phyloP scores from a whole-genome alignment of 2,888 invertebrate species.

The Rutpela maculata region DNA sequence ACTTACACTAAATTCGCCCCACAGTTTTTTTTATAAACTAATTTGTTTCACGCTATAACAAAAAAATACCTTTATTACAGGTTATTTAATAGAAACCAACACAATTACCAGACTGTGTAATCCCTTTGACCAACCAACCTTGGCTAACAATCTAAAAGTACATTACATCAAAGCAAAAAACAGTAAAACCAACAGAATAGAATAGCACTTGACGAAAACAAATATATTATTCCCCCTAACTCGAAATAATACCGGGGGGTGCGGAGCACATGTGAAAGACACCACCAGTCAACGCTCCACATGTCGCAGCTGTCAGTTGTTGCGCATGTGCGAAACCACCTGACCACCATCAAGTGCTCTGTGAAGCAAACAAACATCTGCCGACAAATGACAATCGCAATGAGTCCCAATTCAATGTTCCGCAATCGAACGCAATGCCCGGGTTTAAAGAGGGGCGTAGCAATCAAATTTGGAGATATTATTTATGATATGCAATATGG shows the following conservation, averaged over 20 bases:
- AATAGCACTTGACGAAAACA: slow-evolving; percentile 45
- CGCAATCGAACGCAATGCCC: slow-evolving; percentile 27
- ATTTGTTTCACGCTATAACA: slow-evolving; percentile 8
- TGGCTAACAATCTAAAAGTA: slow-evolving; percentile 35
- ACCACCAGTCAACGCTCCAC: slow-evolving; percentile 36
- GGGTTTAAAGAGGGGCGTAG: slow-evolving; percentile 54
- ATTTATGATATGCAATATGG: slow-evolving; percentile 58
- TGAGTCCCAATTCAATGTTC: slow-evolving; percentile 42
- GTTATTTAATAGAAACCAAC: slow-evolving; percentile 18
- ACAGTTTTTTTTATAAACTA: background rate
- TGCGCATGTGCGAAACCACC: slow-evolving; percentile 57
- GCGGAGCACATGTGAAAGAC: slow-evolving; percentile 38
- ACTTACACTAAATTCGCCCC: slow-evolving; percentile 21
- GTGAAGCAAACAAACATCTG: slow-evolving; percentile 62
- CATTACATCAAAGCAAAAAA: slow-evolving; percentile 38
- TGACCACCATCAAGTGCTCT: slow-evolving; percentile 60
- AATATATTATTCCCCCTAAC: slow-evolving; percentile 40
- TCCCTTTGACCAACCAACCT: slow-evolving; percentile 37
- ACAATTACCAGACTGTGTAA: slow-evolving; percentile 30
- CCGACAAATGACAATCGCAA: slow-evolving; percentile 51
- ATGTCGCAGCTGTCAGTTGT: slow-evolving; percentile 50
- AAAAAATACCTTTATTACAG: slow-evolving; percentile 4
- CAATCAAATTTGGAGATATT: slow-evolving; percentile 49
- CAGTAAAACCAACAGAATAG: slow-evolving; percentile 36
- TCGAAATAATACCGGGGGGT: slow-evolving; percentile 38